Percentiles rank a stretch among this genome's conserved stretches.
Evolutionary conservation across 2,113 vertebrate species (phyloP).

Genomic region (Trogon surrucura): DNA sequence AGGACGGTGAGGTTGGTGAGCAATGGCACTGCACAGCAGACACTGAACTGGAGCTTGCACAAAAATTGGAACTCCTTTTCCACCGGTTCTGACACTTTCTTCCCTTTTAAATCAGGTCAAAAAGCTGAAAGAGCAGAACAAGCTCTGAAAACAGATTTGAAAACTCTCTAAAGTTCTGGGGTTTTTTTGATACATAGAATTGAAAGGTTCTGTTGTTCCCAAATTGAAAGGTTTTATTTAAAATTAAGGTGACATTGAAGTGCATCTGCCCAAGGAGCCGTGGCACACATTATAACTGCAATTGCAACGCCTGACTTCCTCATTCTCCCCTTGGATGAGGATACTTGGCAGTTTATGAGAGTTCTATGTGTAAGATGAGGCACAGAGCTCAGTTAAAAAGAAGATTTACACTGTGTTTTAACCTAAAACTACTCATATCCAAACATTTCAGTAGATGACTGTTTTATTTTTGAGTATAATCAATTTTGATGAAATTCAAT

Average conservation of each 20-base stretch:
- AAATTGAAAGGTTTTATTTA: not conserved
- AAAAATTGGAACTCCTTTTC: not conserved
- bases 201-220: not conserved
- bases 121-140: not conserved
- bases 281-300: not conserved
- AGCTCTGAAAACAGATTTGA: not conserved
- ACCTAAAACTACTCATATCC: not conserved
- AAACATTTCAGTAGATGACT: not conserved
- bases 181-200: not conserved
- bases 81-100: not conserved
- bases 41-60: not conserved
- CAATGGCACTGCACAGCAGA: not conserved
- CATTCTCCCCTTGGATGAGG: not conserved
- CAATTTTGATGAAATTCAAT: not conserved
- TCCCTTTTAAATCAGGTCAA: not conserved
- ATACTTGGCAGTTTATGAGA: not conserved
- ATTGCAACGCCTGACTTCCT: not conserved
- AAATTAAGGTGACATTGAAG: constrained; percentile 13
- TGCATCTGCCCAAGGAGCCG: not conserved
- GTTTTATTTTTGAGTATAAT: not conserved
- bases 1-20: not conserved
- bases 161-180: not conserved
- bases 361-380: not conserved
- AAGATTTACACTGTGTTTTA: constrained; percentile 5
- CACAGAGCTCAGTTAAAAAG: not conserved